Percentiles rank a stretch among this genome's conserved stretches.
Conservation (phyloP, 2,113 vertebrate species). For the Bubo blakistoni region DNA sequence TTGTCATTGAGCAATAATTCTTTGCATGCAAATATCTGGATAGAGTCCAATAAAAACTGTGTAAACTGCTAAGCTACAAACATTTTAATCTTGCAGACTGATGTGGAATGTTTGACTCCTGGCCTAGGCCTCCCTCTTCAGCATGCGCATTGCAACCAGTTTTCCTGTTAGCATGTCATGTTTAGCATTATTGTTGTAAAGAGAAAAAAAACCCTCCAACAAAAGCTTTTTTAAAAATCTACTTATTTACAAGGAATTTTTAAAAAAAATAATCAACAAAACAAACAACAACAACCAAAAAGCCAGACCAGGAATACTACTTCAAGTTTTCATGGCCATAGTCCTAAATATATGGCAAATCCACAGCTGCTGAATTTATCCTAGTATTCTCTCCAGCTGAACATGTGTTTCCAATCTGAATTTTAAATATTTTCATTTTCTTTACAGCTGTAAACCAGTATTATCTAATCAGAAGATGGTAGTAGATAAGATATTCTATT, state of each 20-base stretch:
- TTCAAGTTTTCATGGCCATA: neutral
- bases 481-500: neutral
- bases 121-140: neutral
- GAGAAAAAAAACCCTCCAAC: neutral
- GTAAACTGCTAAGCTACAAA: neutral
- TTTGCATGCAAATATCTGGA: constrained; percentile 41
- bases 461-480: neutral
- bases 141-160: neutral
- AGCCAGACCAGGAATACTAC: neutral
- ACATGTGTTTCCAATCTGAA: neutral
- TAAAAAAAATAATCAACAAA: neutral
- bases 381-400: neutral
- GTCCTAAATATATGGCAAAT: neutral
- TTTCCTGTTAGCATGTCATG: neutral
- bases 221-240: neutral
- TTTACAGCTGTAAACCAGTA: neutral
- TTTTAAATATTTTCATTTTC: neutral
- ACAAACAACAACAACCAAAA: neutral
- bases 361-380: neutral
- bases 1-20: constrained; percentile 54
- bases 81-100: neutral
- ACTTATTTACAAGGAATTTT: neutral
- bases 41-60: constrained; percentile 18
- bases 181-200: neutral
- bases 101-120: constrained; percentile 12